Base-by-base conservation (phyloP, 1,140 invertebrate species). In the Drosophila prosaltans region DNA sequence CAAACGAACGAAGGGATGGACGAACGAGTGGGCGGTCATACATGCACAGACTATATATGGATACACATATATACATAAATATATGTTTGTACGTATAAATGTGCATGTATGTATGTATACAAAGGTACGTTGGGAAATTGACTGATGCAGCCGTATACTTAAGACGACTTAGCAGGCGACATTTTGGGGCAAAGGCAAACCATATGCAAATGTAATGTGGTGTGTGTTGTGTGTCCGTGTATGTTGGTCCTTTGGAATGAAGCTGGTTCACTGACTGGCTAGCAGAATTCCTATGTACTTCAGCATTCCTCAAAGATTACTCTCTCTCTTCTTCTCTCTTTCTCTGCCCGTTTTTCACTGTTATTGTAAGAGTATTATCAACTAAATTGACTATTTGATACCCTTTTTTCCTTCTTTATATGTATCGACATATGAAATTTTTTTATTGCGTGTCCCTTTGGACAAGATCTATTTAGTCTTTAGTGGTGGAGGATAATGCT, bases 201-300 rank as follows among this genome's bases (percentile, higher is more conserved):
- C 69, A 80, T 88, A 86, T 86, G 83, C 83, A 86, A 86, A 86
- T 88, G 80, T 83, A 88, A 80, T 72, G 73, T 78, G 36, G 67
- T 67, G 51, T 61, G 62, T 41, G 43, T 63, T 72, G 28, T 63
- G 60, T 40, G 58, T 16, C 7, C 41, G 48, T 57, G 60, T 45
- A 54, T 68, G 61, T 26, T 64, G 41, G 26, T 54, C 64, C 16
- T 64, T 32, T 59, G 57, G 51, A 48, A 60, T 57, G 69, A 60
- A 65, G 51, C 66, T 70, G 64, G 74, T 21, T 51, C 8, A 51
- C 45, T 51, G 7, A 51, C 45, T 24, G 45, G 45, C 45, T 26
- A 26, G 45, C 45, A 59, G 39, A 45, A 76, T 63, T 48, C 65
- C 73, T 54, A 41, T 36, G 21, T 5, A 43, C 24, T 26, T 26